Percentiles rank a stretch among this genome's conserved stretches.
Evolutionary conservation across 2,113 vertebrate genomes (phyloP).

Genomic region (Oreochromis spilurus): DNA sequence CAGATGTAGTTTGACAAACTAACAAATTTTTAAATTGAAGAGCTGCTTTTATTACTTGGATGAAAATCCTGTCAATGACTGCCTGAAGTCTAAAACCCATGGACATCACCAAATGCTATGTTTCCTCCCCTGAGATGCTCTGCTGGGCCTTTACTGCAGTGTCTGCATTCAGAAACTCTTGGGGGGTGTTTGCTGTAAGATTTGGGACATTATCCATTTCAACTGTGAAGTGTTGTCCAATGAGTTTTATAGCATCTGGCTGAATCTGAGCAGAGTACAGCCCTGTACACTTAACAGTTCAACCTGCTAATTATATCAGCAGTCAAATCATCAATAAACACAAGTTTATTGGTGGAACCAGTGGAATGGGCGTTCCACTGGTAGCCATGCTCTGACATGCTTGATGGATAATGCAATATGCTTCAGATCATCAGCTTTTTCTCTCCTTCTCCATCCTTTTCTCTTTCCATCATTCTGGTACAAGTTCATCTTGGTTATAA

Average conservation of each 20-base stretch:
- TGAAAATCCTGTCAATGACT: neutral
- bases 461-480: neutral
- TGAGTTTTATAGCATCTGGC: neutral
- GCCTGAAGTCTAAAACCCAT: neutral
- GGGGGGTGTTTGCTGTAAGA: neutral
- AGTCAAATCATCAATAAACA: neutral
- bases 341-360: neutral
- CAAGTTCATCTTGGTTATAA: accelerated
- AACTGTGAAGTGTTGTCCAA: neutral
- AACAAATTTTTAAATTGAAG: neutral
- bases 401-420: neutral
- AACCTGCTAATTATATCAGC: neutral
- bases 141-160: accelerated
- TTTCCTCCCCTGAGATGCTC: neutral
- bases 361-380: neutral
- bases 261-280: neutral
- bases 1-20: neutral
- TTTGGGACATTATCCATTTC: accelerated
- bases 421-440: neutral
- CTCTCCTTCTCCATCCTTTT: neutral
- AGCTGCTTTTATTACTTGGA: neutral
- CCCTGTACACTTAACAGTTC: neutral
- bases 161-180: neutral
- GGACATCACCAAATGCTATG: neutral
- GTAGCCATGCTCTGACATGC: neutral